A percentile compares a stretch with the other conserved stretches of the same genome.
Evolutionary conservation across 2,888 invertebrate genomes (phyloP).

Genomic region (Pandemis corylana): DNA sequence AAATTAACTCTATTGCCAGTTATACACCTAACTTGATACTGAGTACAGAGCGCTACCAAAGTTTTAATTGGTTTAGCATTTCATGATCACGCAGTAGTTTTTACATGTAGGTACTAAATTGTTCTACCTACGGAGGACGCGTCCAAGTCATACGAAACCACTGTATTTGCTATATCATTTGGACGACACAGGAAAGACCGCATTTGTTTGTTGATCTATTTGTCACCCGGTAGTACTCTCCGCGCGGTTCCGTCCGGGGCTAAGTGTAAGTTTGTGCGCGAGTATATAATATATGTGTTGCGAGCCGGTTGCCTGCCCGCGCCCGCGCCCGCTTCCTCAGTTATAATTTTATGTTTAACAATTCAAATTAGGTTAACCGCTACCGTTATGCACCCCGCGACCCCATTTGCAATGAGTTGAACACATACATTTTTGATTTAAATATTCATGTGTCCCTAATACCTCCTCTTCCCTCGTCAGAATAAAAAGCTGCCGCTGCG

Average conservation of each 20-base stretch:
- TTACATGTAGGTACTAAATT: not conserved
- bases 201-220: not conserved
- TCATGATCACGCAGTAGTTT: not conserved
- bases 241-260: not conserved
- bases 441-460: conserved; percentile 6
- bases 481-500: not conserved
- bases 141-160: not conserved
- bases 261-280: not conserved
- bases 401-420: not conserved
- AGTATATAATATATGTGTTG: not conserved
- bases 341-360: conserved; percentile 10
- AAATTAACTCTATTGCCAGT: not conserved
- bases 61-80: conserved; percentile 24
- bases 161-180: not conserved
- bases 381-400: conserved; percentile 7
- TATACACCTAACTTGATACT: not conserved
- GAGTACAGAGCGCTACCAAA: not conserved
- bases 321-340: not conserved
- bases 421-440: not conserved
- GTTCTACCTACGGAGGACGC: not conserved
- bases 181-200: not conserved
- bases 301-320: not conserved
- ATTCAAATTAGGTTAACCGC: conserved; percentile 7
- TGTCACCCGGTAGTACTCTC: not conserved
- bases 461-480: not conserved